phyloP scores from a whole-genome alignment of 2,888 invertebrate genomes.

The Chironomus riparius region DNA sequence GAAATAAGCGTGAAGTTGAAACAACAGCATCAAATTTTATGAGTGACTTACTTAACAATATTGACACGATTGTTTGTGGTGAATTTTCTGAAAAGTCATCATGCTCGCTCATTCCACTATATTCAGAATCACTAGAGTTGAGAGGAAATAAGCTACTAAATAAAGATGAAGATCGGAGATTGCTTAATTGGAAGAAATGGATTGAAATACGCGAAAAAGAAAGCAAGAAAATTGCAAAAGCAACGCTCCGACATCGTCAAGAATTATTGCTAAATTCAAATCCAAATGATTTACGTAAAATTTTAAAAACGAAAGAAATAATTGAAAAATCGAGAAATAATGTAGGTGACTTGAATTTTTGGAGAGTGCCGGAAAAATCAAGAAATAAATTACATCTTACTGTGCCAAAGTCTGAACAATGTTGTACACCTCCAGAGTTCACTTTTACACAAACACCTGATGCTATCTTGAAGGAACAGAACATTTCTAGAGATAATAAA shows the following conservation, averaged over 20 bases:
- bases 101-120: not conserved
- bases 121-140: not conserved
- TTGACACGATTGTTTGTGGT: not conserved
- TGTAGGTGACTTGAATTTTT: not conserved
- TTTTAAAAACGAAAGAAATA: not conserved
- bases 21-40: not conserved
- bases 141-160: not conserved
- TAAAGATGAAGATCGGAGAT: not conserved
- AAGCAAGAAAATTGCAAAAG: not conserved
- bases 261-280: slow-evolving; percentile 5
- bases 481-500: not conserved
- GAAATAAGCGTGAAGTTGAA: not conserved
- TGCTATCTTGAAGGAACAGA: slow-evolving; percentile 5
- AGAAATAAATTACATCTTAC: not conserved
- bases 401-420: not conserved
- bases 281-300: slow-evolving; percentile 10
- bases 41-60: not conserved
- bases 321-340: not conserved
- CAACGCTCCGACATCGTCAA: not conserved
- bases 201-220: slow-evolving; percentile 1
- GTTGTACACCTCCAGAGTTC: not conserved
- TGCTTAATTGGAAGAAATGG: slow-evolving; percentile 9
- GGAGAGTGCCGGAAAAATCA: not conserved
- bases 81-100: not conserved
- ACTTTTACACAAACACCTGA: slow-evolving; percentile 12